These are phyloP conservation scores for Cydia strobilella DNA, from an alignment of 1,140 invertebrate genomes.

Conservation along the genomic window DNA sequence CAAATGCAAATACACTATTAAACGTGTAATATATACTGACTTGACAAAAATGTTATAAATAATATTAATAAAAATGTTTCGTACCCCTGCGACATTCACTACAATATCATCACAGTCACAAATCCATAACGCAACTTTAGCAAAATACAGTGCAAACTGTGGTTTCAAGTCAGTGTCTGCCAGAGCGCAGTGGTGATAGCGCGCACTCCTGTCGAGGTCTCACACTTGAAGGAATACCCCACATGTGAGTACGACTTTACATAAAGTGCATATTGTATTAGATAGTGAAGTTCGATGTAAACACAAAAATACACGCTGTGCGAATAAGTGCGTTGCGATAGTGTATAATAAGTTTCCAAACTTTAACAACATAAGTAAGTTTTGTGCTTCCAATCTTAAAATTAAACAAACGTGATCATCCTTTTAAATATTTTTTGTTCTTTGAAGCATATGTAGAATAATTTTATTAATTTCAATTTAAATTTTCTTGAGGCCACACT, in stretches of 20 bases:
- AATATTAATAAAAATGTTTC: slow-evolving; percentile 9
- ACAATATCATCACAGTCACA: slow-evolving; percentile 23
- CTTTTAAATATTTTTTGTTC: too few relatives aligned
- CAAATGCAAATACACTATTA: neutral
- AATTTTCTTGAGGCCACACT: too few relatives aligned
- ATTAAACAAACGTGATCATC: too few relatives aligned
- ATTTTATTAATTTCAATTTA: too few relatives aligned
- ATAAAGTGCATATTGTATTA: neutral
- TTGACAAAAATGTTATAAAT: too few relatives aligned
- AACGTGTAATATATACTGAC: neutral
- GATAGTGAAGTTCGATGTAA: neutral
- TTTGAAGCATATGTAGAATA: too few relatives aligned
- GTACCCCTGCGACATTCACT: slow-evolving; percentile 10
- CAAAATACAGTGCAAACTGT: slow-evolving; percentile 19
- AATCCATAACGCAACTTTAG: slow-evolving; percentile 27
- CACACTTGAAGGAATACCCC: slow-evolving; percentile 16
- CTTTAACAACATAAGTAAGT: neutral
- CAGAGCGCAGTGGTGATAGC: slow-evolving; percentile 5
- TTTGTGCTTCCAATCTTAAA: too few relatives aligned
- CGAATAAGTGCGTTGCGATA: slow-evolving; percentile 27
- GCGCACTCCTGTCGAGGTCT: slow-evolving; percentile 24
- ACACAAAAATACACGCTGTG: slow-evolving; percentile 13
- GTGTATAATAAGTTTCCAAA: neutral
- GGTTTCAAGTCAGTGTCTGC: slow-evolving; percentile 3
- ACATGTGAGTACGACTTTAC: slow-evolving; percentile 4